Conservation (phyloP, 2,888 invertebrate genomes). For the Caenorhabditis angaria region DNA sequence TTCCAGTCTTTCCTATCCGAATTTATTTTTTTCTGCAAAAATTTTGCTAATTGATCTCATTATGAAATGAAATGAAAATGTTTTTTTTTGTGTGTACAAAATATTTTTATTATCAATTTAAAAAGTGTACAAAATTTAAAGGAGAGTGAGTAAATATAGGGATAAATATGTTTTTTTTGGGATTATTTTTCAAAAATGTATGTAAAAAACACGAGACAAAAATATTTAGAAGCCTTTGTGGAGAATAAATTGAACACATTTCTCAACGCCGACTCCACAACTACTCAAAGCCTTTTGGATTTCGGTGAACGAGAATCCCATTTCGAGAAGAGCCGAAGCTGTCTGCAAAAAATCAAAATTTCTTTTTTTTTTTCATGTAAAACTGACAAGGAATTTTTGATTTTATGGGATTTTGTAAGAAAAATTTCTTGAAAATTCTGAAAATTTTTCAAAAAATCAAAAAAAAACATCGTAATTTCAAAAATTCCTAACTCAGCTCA, state of each 20-base stretch:
- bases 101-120: neutral
- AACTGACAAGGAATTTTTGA: too few species aligned
- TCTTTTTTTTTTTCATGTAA: too few species aligned
- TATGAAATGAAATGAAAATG: conserved; percentile 6
- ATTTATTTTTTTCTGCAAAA: neutral
- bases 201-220: neutral
- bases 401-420: too few species aligned
- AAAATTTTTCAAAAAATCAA: too few species aligned
- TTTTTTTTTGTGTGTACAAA: neutral
- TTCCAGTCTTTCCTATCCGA: neutral
- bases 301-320: neutral
- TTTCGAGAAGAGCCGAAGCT: neutral
- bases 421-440: too few species aligned
- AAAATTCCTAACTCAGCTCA: too few species aligned
- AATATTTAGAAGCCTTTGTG: neutral
- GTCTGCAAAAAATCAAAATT: neutral
- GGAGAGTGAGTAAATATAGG: neutral
- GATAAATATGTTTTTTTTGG: too few species aligned
- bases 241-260: neutral
- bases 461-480: too few species aligned
- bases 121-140: neutral
- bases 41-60: conserved; percentile 5
- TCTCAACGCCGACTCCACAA: neutral
- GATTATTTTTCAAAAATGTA: neutral
- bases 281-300: neutral